These are phyloP conservation scores for Mandrillus leucophaeus DNA, from an alignment of 2,113 vertebrate species.

Conservation along the genomic window DNA sequence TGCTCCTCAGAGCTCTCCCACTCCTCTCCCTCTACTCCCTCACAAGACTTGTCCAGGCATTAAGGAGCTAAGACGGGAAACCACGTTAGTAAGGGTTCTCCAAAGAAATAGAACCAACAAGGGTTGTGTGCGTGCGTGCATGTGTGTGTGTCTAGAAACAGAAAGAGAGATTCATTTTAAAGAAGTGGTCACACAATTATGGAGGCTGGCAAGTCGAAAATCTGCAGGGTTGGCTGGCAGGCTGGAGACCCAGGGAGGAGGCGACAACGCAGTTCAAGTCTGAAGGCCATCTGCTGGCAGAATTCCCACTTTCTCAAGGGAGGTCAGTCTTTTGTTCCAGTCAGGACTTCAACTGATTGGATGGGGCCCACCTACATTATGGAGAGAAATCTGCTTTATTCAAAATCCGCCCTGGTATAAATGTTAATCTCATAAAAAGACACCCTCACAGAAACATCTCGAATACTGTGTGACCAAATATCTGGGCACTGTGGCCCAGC, in stretches of 20 bases:
- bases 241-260: not conserved
- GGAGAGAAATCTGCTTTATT: not conserved
- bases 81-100: not conserved
- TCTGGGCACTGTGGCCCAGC: not conserved
- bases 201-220: not conserved
- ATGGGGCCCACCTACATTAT: not conserved
- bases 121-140: not conserved
- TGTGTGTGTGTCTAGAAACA: not conserved
- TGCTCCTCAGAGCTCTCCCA: not conserved
- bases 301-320: not conserved
- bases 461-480: not conserved
- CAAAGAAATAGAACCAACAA: not conserved
- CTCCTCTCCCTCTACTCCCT: too few relatives aligned
- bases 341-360: not conserved
- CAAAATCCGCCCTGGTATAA: not conserved
- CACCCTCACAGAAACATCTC: not conserved
- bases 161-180: not conserved
- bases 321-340: not conserved
- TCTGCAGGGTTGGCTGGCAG: not conserved
- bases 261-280: accelerated
- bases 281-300: not conserved
- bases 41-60: not conserved
- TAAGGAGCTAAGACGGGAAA: not conserved
- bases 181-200: not conserved
- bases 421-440: not conserved